phyloP scores from a whole-genome alignment of 1,140 invertebrate genomes.

The Chlorops oryzae region DNA sequence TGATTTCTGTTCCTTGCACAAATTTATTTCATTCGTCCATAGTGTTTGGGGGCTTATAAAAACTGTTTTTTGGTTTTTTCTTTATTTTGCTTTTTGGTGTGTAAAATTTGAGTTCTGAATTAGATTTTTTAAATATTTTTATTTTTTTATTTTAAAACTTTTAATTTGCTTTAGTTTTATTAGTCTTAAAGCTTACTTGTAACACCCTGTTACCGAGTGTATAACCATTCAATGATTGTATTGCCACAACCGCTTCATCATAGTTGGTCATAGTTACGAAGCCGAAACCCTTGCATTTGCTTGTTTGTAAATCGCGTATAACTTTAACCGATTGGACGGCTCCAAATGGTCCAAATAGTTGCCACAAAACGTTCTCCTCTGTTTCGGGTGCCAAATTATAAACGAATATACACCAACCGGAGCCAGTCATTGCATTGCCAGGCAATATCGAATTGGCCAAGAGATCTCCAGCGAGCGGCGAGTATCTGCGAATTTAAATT shows the following conservation, averaged over 20 bases:
- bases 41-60: background rate
- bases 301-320: constrained; percentile 80
- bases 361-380: constrained; percentile 86
- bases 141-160: background rate
- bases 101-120: background rate
- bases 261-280: constrained; percentile 94
- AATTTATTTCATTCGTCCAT: background rate
- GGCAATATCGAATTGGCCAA: constrained; percentile 63
- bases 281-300: constrained; percentile 90
- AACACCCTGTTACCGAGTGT: constrained; percentile 80
- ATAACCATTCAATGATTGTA: constrained; percentile 85
- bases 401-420: constrained; percentile 89
- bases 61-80: background rate
- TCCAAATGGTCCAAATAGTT: constrained; percentile 87
- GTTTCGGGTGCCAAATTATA: constrained; percentile 88
- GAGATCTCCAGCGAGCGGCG: constrained; percentile 67
- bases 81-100: background rate
- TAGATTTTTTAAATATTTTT: background rate
- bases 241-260: constrained; percentile 83
- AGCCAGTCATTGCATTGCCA: constrained; percentile 66
- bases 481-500: constrained; percentile 48
- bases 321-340: constrained; percentile 88
- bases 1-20: background rate
- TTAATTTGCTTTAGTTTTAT: constrained; percentile 59
- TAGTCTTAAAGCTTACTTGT: constrained; percentile 86